phyloP scores from a whole-genome alignment of 2,888 invertebrate genomes.

The Brenthis hecate region DNA sequence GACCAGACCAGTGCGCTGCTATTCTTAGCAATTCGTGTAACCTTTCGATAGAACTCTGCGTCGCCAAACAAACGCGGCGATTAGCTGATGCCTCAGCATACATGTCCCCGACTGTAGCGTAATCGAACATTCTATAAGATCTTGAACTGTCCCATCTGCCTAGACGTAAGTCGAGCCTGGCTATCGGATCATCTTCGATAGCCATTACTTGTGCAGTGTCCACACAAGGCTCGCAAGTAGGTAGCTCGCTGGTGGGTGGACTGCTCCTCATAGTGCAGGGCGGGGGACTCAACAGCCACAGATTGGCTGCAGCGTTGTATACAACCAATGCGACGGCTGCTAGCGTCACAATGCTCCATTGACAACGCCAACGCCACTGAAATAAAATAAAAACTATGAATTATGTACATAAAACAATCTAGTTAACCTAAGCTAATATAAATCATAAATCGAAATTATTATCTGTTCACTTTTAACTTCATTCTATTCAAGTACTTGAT shows the following conservation, averaged over 20 bases:
- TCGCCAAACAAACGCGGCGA: slow-evolving; percentile 88
- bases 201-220: slow-evolving; percentile 56
- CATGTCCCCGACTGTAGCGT: slow-evolving; percentile 85
- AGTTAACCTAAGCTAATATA: neutral
- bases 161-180: slow-evolving; percentile 84
- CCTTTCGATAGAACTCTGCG: slow-evolving; percentile 93
- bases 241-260: slow-evolving; percentile 51
- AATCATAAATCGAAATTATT: too few species aligned
- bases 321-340: slow-evolving; percentile 85
- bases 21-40: slow-evolving; percentile 89
- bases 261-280: slow-evolving; percentile 55
- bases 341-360: slow-evolving; percentile 86
- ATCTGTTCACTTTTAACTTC: too few species aligned
- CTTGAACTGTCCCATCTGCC: slow-evolving; percentile 89
- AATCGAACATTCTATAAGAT: slow-evolving; percentile 88
- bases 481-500: too few species aligned
- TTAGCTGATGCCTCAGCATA: slow-evolving; percentile 83
- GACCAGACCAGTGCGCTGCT: slow-evolving; percentile 91
- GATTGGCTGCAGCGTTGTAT: slow-evolving; percentile 74
- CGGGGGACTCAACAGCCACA: slow-evolving; percentile 66
- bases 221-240: slow-evolving; percentile 68
- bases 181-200: slow-evolving; percentile 75
- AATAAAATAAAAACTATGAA: slow-evolving; percentile 10
- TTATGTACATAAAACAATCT: neutral
- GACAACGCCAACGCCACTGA: slow-evolving; percentile 82